Base-by-base conservation (phyloP, 2,797 vertebrate species). In the Aulostomus chinensis region DNA sequence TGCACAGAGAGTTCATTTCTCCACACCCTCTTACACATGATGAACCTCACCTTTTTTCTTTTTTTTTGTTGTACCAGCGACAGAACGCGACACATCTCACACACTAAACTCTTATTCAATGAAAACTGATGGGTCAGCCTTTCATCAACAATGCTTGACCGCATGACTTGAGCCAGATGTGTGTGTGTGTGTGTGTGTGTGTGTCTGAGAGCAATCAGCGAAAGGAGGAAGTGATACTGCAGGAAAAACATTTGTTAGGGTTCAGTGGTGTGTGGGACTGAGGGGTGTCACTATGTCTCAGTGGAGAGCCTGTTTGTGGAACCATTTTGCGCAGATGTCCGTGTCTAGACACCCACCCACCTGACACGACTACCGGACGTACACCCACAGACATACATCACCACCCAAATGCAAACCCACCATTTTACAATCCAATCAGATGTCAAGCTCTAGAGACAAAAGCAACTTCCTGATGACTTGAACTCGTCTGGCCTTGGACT, bases 201-300 rank as follows among this genome's bases (percentile, higher is more conserved):
- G n/a, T n/a, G n/a, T n/a, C n/a, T n/a, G n/a, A n/a, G n/a, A n/a
- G n/a, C n/a, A n/a, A n/a, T 53, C 11, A 17, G 47, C 13, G 45
- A 45, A 34, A 76, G 34, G 70, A 78, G 75, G 84, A 86, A 82
- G 76, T 79, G 73, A 80, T 47, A 78, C 58, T 21, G 20, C n/a
- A n/a, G n/a, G n/a, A n/a, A n/a, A n/a, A n/a, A n/a, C n/a, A n/a
- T n/a, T n/a, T n/a, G n/a, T n/a, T n/a, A n/a, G n/a, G n/a, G n/a
- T n/a, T 21, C 20, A 21, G 20, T 21, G 20, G 20, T 21, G 20
- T 21, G 20, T 21, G 30, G 57, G 54, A 61, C 4, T 35, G 54
- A 64, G 45, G 57, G 52, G 37, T 48, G 59, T 36, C 70, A 58
- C 59, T 39, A 5, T 34, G 25, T 34, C 14, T 46, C 58, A 32